Conservation (phyloP, 2,888 invertebrate genomes). For the Cephus pulcher region DNA sequence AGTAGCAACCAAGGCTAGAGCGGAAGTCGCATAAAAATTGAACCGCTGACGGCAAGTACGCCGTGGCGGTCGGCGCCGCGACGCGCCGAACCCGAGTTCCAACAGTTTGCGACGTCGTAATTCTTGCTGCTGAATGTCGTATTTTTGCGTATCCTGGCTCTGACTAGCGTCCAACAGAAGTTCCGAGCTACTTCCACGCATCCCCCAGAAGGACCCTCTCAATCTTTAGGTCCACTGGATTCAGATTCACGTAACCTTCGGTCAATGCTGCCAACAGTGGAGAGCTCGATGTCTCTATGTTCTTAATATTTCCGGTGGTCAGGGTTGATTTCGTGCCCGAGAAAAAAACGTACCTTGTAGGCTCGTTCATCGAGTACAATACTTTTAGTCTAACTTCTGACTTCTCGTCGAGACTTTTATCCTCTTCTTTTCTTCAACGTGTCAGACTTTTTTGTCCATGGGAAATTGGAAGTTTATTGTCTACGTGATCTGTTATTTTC, state of each 20-base stretch:
- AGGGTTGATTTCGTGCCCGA: neutral
- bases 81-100: slow-evolving; percentile 63
- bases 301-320: slow-evolving; percentile 3
- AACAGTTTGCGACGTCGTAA: slow-evolving; percentile 64
- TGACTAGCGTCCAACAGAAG: slow-evolving; percentile 82
- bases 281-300: neutral
- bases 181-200: slow-evolving; percentile 83
- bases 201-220: slow-evolving; percentile 50
- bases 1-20: slow-evolving; percentile 78
- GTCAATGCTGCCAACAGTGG: slow-evolving; percentile 12
- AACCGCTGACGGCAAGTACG: slow-evolving; percentile 76
- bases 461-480: neutral
- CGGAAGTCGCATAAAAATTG: slow-evolving; percentile 78
- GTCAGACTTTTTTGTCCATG: neutral
- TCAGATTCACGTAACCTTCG: slow-evolving; percentile 10
- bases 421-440: neutral
- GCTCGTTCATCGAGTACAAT: neutral
- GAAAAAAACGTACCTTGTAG: neutral
- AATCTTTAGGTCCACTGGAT: neutral
- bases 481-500: neutral
- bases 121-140: slow-evolving; percentile 60
- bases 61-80: slow-evolving; percentile 66
- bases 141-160: slow-evolving; percentile 67
- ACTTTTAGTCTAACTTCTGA: neutral
- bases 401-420: neutral